Conservation (phyloP, 2,888 invertebrate genomes). For the Heliconius ethilla region DNA sequence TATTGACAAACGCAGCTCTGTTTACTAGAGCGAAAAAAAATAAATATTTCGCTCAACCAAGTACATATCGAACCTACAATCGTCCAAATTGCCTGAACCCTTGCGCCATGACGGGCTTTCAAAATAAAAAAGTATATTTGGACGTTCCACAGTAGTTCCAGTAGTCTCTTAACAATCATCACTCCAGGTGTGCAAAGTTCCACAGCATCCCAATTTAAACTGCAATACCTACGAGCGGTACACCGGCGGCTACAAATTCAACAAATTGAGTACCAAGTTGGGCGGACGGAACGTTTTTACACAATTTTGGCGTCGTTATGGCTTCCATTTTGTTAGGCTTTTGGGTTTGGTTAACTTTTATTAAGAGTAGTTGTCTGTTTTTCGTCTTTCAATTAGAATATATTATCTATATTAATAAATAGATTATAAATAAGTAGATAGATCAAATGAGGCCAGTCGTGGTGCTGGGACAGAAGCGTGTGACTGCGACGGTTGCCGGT, state of each 20-base stretch:
- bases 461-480: too few relatives aligned
- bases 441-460: too few relatives aligned
- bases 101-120: too few relatives aligned
- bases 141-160: not conserved
- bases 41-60: too few relatives aligned
- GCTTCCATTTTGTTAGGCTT: constrained; percentile 15
- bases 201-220: constrained; percentile 38
- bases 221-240: constrained; percentile 37
- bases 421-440: too few relatives aligned
- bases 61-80: too few relatives aligned
- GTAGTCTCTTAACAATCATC: constrained; percentile 19
- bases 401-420: not conserved
- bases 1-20: too few relatives aligned
- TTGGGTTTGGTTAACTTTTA: not conserved
- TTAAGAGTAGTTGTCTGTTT: not conserved
- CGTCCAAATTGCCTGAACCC: too few relatives aligned
- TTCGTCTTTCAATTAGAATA: not conserved
- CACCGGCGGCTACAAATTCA: constrained; percentile 38
- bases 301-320: constrained; percentile 14
- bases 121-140: not conserved
- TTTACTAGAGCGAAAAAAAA: too few relatives aligned
- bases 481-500: too few relatives aligned
- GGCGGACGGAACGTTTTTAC: constrained; percentile 20
- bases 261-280: constrained; percentile 31
- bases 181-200: constrained; percentile 21